Evolutionary conservation across 2,113 vertebrate genomes (phyloP).

Genomic region (Daphoenositta chrysoptera): DNA sequence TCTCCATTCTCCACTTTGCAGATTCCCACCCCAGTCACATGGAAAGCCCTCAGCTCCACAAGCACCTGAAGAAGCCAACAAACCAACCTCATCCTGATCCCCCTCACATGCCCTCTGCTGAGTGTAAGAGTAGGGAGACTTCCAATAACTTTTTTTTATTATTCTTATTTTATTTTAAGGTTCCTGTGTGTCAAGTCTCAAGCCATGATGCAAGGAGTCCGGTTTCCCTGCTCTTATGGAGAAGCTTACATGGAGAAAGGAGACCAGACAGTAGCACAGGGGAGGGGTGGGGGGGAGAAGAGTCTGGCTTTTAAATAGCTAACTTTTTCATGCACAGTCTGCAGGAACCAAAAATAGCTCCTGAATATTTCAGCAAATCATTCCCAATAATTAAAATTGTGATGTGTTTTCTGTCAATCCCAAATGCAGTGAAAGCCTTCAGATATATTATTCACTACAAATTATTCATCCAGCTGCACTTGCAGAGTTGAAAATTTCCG

Average conservation of each 20-base stretch:
- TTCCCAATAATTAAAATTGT: constrained; percentile 55
- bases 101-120: not conserved
- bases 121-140: not conserved
- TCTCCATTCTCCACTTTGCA: not conserved
- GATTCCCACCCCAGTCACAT: not conserved
- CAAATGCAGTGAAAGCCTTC: constrained; percentile 18
- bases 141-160: not conserved
- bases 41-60: not conserved
- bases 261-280: not conserved
- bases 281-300: not conserved
- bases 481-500: constrained; percentile 21
- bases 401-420: constrained; percentile 58
- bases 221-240: not conserved
- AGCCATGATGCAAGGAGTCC: not conserved
- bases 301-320: constrained; percentile 35
- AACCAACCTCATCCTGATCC: not conserved
- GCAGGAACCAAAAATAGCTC: constrained; percentile 45
- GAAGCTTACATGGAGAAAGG: not conserved
- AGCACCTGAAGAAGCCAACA: not conserved
- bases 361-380: constrained; percentile 56
- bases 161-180: not conserved
- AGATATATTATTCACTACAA: constrained; percentile 33
- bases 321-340: constrained; percentile 14
- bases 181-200: not conserved
- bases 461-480: constrained; percentile 52